These are phyloP conservation scores for Apamea sordens DNA, from an alignment of 2,888 invertebrate genomes.

Conservation along the genomic window DNA sequence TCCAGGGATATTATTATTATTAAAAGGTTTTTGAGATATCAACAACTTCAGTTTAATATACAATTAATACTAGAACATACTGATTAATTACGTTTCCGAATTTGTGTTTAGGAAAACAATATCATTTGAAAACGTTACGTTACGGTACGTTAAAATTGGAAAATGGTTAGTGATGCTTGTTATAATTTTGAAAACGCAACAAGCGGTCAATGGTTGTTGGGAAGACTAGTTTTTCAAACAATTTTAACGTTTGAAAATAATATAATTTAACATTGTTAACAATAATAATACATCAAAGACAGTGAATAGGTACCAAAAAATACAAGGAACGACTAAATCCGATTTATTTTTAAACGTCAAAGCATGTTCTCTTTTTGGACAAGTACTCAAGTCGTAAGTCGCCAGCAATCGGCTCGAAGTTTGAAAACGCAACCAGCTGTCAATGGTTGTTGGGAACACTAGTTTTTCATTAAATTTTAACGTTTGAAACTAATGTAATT, in stretches of 20 bases:
- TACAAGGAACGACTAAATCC: neutral
- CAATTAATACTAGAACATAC: neutral
- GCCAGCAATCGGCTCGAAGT: slow-evolving; percentile 13
- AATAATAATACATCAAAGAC: too few relatives aligned
- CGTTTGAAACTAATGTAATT: too few relatives aligned
- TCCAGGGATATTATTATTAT: too few relatives aligned
- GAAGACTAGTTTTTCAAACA: neutral
- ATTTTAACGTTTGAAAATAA: neutral
- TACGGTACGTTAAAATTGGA: neutral
- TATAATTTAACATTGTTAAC: too few relatives aligned
- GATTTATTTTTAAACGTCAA: neutral
- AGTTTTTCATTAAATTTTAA: neutral
- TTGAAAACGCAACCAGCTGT: too few relatives aligned
- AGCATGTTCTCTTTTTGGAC: slow-evolving; percentile 6
- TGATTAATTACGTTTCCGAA: neutral
- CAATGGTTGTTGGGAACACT: too few relatives aligned
- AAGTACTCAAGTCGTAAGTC: slow-evolving; percentile 19
- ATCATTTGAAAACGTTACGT: too few relatives aligned
- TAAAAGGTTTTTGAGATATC: neutral
- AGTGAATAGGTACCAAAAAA: too few relatives aligned
- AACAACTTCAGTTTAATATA: too few relatives aligned
- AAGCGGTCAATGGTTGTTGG: neutral
- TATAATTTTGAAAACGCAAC: neutral
- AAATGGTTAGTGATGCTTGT: neutral
- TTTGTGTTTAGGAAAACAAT: neutral